phyloP scores from a whole-genome alignment of 2,797 vertebrate genomes.

The Helarctos malayanus region DNA sequence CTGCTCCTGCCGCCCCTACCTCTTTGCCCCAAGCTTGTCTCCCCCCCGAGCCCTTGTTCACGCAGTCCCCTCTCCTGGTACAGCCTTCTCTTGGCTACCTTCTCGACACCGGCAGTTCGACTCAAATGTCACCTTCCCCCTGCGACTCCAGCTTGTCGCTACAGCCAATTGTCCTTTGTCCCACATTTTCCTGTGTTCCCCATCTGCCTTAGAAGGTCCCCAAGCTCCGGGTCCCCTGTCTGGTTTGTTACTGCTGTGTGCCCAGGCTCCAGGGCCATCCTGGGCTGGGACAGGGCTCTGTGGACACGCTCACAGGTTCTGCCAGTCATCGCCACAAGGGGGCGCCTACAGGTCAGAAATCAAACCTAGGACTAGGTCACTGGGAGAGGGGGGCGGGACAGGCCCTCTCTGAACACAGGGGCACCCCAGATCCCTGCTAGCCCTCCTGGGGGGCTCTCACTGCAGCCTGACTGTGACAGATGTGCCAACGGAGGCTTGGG shows the following conservation, averaged over 20 bases:
- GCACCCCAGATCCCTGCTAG: neutral
- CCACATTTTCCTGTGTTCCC: neutral
- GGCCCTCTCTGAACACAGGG: no score
- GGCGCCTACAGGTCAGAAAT: constrained; percentile 19
- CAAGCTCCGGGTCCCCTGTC: neutral
- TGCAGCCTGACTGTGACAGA: neutral
- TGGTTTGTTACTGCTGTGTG: neutral
- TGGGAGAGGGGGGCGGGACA: rapidly evolving
- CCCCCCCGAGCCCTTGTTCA: rapidly evolving
- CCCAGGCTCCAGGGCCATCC: neutral
- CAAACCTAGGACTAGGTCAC: rapidly evolving
- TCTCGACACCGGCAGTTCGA: neutral
- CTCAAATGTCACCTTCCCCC: neutral
- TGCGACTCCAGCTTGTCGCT: neutral
- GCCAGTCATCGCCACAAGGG: constrained; percentile 27
- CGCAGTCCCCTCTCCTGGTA: rapidly evolving
- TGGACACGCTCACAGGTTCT: neutral
- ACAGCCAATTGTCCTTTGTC: neutral
- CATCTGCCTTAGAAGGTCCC: neutral
- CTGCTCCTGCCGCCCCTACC: rapidly evolving
- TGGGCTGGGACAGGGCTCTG: no score
- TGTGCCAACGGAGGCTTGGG: neutral
- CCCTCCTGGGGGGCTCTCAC: neutral
- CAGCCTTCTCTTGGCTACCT: neutral
- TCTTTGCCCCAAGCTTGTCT: neutral